phyloP scores from a whole-genome alignment of 2,888 invertebrate species.

The Tyria jacobaeae region DNA sequence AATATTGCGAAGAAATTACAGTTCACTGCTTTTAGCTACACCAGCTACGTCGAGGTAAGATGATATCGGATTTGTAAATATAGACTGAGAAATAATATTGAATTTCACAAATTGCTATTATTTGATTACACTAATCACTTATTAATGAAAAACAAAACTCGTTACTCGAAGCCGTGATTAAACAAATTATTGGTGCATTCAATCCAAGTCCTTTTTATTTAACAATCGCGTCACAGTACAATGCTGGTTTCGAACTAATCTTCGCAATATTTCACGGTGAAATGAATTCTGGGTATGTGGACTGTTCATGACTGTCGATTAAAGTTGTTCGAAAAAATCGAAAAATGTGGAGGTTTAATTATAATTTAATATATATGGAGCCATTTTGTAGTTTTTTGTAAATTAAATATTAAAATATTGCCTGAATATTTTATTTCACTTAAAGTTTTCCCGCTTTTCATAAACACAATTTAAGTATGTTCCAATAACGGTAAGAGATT shows the following conservation, averaged over 20 bases:
- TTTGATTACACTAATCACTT: conserved; percentile 12
- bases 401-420: conserved; percentile 41
- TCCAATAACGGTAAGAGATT: no score
- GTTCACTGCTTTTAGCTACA: background rate
- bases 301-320: conserved; percentile 44
- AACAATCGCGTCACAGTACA: conserved; percentile 13
- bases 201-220: conserved; percentile 8
- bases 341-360: conserved; percentile 29
- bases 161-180: conserved; percentile 20
- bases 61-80: background rate
- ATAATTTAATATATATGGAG: conserved; percentile 32
- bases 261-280: conserved; percentile 39
- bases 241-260: conserved; percentile 22
- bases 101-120: conserved; percentile 18
- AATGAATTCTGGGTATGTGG: conserved; percentile 49
- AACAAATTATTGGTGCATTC: conserved; percentile 20
- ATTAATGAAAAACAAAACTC: conserved; percentile 21
- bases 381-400: conserved; percentile 42
- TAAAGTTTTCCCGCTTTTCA: no score
- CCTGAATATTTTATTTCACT: conserved; percentile 9
- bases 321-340: conserved; percentile 57
- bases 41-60: no score
- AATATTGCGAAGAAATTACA: background rate
- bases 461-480: background rate
- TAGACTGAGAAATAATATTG: background rate